Percentiles rank a stretch among this genome's conserved stretches.
Evolutionary conservation across 2,113 vertebrate genomes (phyloP).

Genomic region (Bubo blakistoni): DNA sequence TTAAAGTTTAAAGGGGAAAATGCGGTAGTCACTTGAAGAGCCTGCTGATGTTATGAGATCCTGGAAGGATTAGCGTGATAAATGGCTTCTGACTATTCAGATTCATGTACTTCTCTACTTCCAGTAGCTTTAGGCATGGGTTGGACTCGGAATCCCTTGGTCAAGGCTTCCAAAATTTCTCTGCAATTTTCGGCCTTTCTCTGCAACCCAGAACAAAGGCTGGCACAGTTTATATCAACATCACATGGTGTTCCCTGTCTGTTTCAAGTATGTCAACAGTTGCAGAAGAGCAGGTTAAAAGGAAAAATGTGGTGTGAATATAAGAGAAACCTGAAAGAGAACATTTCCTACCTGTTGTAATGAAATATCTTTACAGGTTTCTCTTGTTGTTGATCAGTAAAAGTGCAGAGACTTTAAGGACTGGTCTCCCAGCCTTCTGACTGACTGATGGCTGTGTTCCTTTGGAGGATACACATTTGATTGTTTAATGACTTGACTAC

Average conservation of each 20-base stretch:
- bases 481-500: not conserved
- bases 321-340: not conserved
- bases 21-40: conserved; percentile 1
- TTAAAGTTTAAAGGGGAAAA: not conserved
- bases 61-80: not conserved
- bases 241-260: not conserved
- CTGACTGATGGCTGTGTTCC: not conserved
- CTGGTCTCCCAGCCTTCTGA: not conserved
- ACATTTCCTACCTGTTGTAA: not conserved
- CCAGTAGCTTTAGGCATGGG: not conserved
- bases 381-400: not conserved
- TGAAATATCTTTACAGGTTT: not conserved
- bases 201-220: not conserved
- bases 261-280: not conserved
- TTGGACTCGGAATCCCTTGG: not conserved
- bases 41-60: not conserved
- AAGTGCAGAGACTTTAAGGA: not conserved
- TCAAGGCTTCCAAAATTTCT: not conserved
- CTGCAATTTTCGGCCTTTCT: not conserved
- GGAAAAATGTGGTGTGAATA: not conserved
- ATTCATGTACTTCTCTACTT: not conserved
- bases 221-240: not conserved
- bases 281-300: not conserved
- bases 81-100: not conserved
- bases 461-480: not conserved